Base-by-base conservation (phyloP, 2,113 vertebrate species). In the Alectura lathami region DNA sequence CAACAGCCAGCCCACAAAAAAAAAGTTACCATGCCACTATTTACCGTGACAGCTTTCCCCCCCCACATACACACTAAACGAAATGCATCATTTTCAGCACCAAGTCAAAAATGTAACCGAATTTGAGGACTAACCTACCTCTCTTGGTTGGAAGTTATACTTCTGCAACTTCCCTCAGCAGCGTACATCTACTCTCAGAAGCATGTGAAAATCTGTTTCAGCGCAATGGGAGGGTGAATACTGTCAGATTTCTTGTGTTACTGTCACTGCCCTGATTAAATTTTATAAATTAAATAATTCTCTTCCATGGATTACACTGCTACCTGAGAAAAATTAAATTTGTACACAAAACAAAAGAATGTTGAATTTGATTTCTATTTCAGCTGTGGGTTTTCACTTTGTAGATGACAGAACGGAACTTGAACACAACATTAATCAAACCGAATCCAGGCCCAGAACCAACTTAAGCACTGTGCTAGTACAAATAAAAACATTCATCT, bases 401-500 rank as follows among this genome's bases (percentile, higher is more conserved):
- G 36, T 20, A 83, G 59, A 27, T 69, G 20, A 76, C n/a, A 82
- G n/a, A 89, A 77, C 24, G 26, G 68, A 83, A 74, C 38, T 21
- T 34, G 8, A 90, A 78, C 16, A 67, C 17, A 68, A 32, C 22
- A 59, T 63, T 36, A 94, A 62, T 45, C n/a, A 93, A 85, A 76
- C 18, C 18, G 54, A 83, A 36, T 85, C 74, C 70, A 60, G 24
- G 48, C 77, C 78, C 40, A 82, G 13, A 89, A 60, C 14, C 78
- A 87, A 67, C 57, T 34, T 53, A 84, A 82, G 43, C 27, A 62
- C 42, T 38, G 12, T n/a, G 42, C 32, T 73, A 64, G 51, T 85
- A 75, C 53, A 95, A 93, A 79, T 40, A 92, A 78, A 75, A 16
- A 20, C 26, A 62, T 91, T 91, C 17, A 89, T 60, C 66, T 82